A percentile compares a stretch with the other conserved stretches of the same genome.
Conservation (phyloP, 2,113 vertebrate genomes). For the Cyphomyrus discorhynchus region DNA sequence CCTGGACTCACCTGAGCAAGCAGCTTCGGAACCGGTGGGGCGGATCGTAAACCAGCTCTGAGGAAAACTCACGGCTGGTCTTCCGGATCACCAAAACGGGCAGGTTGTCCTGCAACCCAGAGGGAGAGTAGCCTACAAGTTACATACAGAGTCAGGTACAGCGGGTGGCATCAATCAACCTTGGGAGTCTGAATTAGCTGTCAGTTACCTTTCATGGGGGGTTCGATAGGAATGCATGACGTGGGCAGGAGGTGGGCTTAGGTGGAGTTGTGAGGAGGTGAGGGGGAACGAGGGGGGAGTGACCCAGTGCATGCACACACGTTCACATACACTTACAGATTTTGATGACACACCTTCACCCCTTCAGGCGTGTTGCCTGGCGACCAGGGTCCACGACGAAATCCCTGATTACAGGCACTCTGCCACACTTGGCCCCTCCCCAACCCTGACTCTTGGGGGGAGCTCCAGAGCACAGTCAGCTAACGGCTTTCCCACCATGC, state of each 20-base stretch:
- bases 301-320: conserved; percentile 23
- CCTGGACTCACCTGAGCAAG: not conserved
- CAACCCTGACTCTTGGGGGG: not conserved
- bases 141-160: conserved; percentile 37
- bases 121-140: not conserved
- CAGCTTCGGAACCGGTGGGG: not conserved
- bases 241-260: conserved; percentile 48
- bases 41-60: not conserved
- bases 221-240: conserved; percentile 64
- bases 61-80: not conserved
- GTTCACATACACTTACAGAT: conserved; percentile 38
- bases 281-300: not conserved
- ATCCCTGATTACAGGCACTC: not conserved
- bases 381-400: not conserved
- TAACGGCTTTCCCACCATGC: not conserved
- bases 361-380: not conserved
- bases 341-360: conserved; percentile 3
- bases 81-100: not conserved
- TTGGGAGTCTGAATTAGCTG: conserved; percentile 62
- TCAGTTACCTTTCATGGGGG: conserved; percentile 62
- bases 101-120: not conserved
- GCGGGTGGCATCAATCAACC: conserved; percentile 60
- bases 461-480: not conserved
- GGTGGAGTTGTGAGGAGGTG: conserved; percentile 21
- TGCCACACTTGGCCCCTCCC: not conserved